phyloP scores from a whole-genome alignment of 2,888 invertebrate genomes.

The Chrysina gloriosa region DNA sequence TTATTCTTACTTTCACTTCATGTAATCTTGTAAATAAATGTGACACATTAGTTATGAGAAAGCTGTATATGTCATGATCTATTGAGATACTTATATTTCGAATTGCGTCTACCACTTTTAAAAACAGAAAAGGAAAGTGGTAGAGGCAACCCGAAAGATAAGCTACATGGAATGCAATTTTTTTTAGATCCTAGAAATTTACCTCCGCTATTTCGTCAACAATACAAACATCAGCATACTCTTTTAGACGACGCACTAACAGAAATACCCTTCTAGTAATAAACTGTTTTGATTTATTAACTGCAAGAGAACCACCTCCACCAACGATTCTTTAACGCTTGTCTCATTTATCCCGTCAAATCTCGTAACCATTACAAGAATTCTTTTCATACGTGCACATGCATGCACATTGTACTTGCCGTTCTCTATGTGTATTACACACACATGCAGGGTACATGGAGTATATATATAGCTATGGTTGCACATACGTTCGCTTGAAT shows the following conservation, averaged over 20 bases:
- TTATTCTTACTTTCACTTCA: no score
- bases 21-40: no score
- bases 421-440: neutral
- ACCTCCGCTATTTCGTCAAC: neutral
- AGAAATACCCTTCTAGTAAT: constrained; percentile 1
- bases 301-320: neutral
- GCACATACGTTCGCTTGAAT: constrained; percentile 2
- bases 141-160: no score
- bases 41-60: no score
- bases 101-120: no score
- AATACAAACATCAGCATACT: neutral
- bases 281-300: constrained; percentile 23
- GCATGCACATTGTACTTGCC: neutral
- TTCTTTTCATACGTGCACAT: neutral
- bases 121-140: no score
- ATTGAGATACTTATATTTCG: no score
- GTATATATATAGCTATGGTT: neutral
- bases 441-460: neutral
- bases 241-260: neutral
- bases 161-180: no score
- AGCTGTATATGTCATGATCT: no score
- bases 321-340: constrained; percentile 6
- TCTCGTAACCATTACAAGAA: constrained; percentile 12
- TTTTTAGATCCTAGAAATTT: no score
- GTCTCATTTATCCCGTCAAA: constrained; percentile 17